These are phyloP conservation scores for Smittia sp. DNA, from an alignment of 2,888 invertebrate species.

Conservation along the genomic window DNA sequence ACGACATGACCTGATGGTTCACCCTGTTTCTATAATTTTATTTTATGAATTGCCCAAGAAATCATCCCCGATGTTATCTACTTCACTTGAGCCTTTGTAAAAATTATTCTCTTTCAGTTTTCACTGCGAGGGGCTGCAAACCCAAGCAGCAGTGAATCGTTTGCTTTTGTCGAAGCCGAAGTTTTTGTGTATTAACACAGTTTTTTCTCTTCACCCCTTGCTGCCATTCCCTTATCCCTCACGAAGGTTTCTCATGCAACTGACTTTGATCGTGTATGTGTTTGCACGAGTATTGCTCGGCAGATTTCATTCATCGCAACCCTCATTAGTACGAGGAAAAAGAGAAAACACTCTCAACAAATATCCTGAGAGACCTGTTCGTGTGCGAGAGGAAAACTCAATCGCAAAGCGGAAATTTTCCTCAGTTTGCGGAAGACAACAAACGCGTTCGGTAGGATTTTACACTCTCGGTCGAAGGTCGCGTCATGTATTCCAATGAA, in stretches of 20 bases:
- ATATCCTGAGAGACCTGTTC: neutral
- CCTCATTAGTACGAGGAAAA: neutral
- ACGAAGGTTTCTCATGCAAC: neutral
- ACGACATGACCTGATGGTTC: conserved; percentile 24
- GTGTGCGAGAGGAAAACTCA: neutral
- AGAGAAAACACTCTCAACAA: neutral
- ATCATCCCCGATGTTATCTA: conserved; percentile 15
- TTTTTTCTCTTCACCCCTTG: neutral
- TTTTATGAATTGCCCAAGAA: conserved; percentile 6
- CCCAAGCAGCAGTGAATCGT: neutral
- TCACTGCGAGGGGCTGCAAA: neutral
- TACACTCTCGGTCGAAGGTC: neutral
- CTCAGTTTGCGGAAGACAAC: conserved; percentile 23
- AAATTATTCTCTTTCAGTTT: neutral
- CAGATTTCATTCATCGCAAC: conserved; percentile 17
- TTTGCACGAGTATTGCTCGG: neutral
- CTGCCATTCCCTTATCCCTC: conserved; percentile 11
- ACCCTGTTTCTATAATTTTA: conserved; percentile 31
- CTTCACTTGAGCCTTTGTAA: conserved; percentile 11
- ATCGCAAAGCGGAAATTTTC: neutral
- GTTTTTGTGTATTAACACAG: neutral
- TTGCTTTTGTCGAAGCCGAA: neutral
- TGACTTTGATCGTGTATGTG: neutral
- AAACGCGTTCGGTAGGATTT: conserved; percentile 24
- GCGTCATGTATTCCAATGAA: conserved; percentile 27